A percentile compares a stretch with the other conserved stretches of the same genome.
Conservation (phyloP, 2,113 vertebrate genomes). For the Perognathus longimembris region DNA sequence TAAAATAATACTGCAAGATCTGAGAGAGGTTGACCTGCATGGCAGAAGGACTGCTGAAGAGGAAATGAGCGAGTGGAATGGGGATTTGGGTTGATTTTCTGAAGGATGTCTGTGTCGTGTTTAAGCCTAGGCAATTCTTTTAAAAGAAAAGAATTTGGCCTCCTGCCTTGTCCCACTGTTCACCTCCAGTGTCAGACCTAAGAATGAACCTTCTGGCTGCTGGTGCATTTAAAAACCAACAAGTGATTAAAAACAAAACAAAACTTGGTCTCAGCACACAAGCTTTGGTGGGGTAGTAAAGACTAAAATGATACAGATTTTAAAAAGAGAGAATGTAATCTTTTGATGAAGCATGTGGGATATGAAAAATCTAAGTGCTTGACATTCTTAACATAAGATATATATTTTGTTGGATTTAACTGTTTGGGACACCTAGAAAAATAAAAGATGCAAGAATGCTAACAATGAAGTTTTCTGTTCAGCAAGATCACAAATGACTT, state of each 20-base stretch:
- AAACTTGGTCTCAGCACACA: neutral
- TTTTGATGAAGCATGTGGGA: neutral
- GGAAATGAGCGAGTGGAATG: neutral
- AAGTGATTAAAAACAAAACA: neutral
- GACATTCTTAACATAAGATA: neutral
- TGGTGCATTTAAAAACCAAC: neutral
- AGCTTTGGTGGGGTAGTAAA: neutral
- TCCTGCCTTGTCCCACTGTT: neutral
- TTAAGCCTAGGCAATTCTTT: neutral
- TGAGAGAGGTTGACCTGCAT: neutral
- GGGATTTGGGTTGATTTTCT: neutral
- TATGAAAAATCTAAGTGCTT: neutral
- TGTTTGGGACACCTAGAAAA: conserved; percentile 36
- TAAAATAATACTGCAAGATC: neutral
- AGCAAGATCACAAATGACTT: conserved; percentile 34
- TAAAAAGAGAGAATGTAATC: neutral
- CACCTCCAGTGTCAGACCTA: neutral
- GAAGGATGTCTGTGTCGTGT: neutral
- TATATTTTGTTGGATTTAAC: neutral
- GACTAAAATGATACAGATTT: neutral
- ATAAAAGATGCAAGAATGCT: conserved; percentile 23
- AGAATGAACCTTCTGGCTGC: neutral
- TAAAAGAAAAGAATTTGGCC: neutral
- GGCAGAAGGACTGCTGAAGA: neutral
- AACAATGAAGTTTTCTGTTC: conserved; percentile 60